A percentile compares a stretch with the other conserved stretches of the same genome.
These are phyloP conservation scores for Margarornis squamiger DNA, from an alignment of 2,797 vertebrate species.

Conservation along the genomic window DNA sequence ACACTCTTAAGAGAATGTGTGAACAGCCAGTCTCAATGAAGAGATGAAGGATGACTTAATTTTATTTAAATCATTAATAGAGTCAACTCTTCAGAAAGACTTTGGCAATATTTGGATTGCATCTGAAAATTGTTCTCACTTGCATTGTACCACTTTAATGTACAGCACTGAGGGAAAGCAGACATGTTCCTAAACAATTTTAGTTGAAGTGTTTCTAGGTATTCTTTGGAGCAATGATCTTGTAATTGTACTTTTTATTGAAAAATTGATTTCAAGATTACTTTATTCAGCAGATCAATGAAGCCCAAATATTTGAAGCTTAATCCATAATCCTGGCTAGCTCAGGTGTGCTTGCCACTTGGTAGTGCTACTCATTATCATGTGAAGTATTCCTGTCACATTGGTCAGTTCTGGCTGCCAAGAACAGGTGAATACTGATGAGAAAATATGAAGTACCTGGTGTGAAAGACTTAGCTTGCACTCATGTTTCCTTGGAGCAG, in stretches of 20 bases:
- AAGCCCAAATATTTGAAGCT: background rate
- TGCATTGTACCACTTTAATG: background rate
- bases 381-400: background rate
- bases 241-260: background rate
- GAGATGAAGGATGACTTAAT: background rate
- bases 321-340: background rate
- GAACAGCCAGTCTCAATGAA: background rate
- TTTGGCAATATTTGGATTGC: background rate
- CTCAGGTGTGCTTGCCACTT: background rate
- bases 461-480: background rate
- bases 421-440: background rate
- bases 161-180: background rate
- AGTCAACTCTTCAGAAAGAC: background rate
- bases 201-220: background rate
- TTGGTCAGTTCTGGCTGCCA: background rate
- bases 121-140: background rate
- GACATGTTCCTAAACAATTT: background rate
- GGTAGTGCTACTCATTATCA: background rate
- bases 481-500: background rate
- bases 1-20: background rate
- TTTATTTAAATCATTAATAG: background rate
- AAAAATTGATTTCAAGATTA: background rate
- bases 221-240: background rate
- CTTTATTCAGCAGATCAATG: background rate
- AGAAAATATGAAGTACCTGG: background rate